Evolutionary conservation across 2,113 vertebrate genomes (phyloP), one percentile per base, ranked within the genome.

Genomic region (Protomyctophum bolini): DNA sequence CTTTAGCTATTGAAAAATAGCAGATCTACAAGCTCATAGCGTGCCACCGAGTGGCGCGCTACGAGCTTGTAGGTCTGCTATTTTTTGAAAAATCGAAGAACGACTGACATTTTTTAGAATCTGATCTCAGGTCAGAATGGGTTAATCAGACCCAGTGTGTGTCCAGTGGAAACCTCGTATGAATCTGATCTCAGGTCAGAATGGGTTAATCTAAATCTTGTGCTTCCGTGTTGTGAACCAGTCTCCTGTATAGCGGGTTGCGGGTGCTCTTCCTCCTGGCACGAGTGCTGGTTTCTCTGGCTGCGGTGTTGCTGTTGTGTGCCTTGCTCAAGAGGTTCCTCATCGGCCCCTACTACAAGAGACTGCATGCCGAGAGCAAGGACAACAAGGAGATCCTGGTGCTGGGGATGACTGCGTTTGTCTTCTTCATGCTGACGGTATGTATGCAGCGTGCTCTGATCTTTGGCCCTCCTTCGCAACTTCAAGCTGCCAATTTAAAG

Each of bases 341-440:
- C 66, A 93, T 99, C 54, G 97, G 95, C n/a, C 97, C 97, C 0
- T 99, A 93, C 84, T 98, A 95, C 78, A 96, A 94, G 84, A 98
- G 96, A 67, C 89, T 99, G 59, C 97, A 97, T 2, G 6, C 81
- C 1, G 96, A 98, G 87, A 94, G 96, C 90, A 97, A 95, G 92
- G 97, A 95, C 66, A 98, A 92, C 92, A 97, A 96, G 85, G 98
- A 99, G 84, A 96, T 97, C 82, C 93, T 99, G 63, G 93, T 98
- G 75, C 90, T 98, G 59, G 98, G 98, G 67, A 89, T 94, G 69
- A 93, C 95, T 29, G 96, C 97, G 0, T 98, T 98, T 85, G 92
- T 96, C 89, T 99, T 99, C 83, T 89, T 96, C 67, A 97, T 98
- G 96, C 84, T 99, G 72, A 95, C 86, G 89, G 97, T 99, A 92